Evolutionary conservation across 2,113 vertebrate species (phyloP), one percentile per base, ranked within the genome.

Genomic region (Sterrhoptilus dennistouni): DNA sequence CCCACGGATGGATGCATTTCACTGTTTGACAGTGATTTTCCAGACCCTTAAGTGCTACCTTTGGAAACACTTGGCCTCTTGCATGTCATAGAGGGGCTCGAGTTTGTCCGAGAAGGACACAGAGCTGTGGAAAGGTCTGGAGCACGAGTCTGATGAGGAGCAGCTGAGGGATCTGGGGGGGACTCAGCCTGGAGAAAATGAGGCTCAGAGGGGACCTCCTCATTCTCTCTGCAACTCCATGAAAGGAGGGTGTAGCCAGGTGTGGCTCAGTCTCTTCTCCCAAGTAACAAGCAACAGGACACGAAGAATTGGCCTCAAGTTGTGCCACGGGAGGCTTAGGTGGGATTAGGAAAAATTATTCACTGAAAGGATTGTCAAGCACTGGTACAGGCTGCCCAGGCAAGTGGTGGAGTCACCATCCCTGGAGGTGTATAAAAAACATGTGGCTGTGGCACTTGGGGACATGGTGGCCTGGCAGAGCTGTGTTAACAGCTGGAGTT

Each of bases 61-160:
- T 31, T 0, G 5, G 68, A n/a, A 86, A 57, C 17, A 7, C 22
- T 11, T 24, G 33, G 65, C 31, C 47, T 93, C 71, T 28, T n/a
- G 22, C 28, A 22, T 1, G 19, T 36, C 57, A 27, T 0, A 36
- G 49, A 33, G 8, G 12, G 23, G 40, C 14, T 63, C 0, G 2
- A 33, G 35, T 0, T 0, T 20, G 49, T 42, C 40, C 54, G 63
- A 42, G 38, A 35, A 68, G 17, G 47, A 47, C 40, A 31, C 13
- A 40, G 57, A 64, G 49, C 40, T 35, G 40, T n/a, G 49, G n/a
- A 36, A 83, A 18, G 25, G 21, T 42, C 47, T 56, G 54, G 54
- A 83, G 71, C 35, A 42, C 22, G 18, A 5, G 5, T 42, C 29
- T 56, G 29, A 36, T 33, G 11, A 76, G 49, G 12, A 83, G 14